Base-by-base conservation (phyloP, 1,140 invertebrate genomes). In the Potamilus streckersoni region DNA sequence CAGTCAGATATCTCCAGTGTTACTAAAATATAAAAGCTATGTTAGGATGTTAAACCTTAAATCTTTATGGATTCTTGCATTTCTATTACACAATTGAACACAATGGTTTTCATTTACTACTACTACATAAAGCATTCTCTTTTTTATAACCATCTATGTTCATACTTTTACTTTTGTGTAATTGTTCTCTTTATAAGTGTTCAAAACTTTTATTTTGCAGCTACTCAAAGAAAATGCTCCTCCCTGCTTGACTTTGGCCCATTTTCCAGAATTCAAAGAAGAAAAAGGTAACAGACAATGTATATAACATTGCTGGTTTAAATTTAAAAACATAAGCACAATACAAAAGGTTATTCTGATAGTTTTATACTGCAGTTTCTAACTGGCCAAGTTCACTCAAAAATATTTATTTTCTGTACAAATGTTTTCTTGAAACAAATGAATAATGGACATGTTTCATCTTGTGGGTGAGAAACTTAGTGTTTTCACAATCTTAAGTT, bases 161-260 rank as follows among this genome's bases (percentile, higher is more conserved):
- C 31, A 23, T 17, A 66, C 31, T 31, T 20, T 56, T n/a, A 56
- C 1, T 27, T 27, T 19, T 69, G 56, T 55, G 12, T n/a, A 49
- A 8, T n/a, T 69, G 19, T 31, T 66, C 31, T 17, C 31, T 12
- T 62, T 62, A 19, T n/a, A 8, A 55, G 14, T 13, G 17, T 68
- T 60, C 15, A 49, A 8, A 65, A 69, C 69, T 79, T 73, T 66
- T 72, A 72, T 79, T 74, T 83, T 86, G 20, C 83, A 96, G 92
- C 93, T 95, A 2, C 94, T 96, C 83, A 94, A 96, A 88, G 96
- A 97, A 91, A 96, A 97, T 92, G 94, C 96, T 0, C 96, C 96
- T 0, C 95, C 96, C 87, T 97, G 96, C 89, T 90, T 98, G 23
- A 95, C 93, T 3, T 91, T 97, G 79, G 92, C 93, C 6, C 94